Conservation (phyloP, 2,113 vertebrate genomes). For the Anarrhichthys ocellatus region DNA sequence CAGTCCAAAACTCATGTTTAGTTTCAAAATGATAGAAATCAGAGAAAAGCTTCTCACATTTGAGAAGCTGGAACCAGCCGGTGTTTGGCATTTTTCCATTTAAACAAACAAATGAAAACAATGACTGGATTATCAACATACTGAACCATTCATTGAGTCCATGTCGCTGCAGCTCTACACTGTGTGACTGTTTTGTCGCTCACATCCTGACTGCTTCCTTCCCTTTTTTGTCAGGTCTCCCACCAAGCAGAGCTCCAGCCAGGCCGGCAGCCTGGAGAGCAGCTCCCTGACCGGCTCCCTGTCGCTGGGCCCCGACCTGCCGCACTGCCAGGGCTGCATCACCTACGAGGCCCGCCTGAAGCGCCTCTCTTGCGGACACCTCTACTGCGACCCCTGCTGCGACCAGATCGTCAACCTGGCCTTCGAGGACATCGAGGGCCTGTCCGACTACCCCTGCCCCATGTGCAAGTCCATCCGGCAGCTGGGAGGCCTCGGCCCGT, state of each 20-base stretch:
- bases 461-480: conserved; percentile 83
- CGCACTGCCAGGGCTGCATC: conserved; percentile 86
- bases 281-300: conserved; percentile 83
- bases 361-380: conserved; percentile 84
- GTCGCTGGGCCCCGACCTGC: conserved; percentile 79
- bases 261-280: conserved; percentile 81
- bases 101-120: too few species aligned
- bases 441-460: conserved; percentile 84
- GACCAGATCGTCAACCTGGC: conserved; percentile 86
- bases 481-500: conserved; percentile 69
- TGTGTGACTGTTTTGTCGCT: neutral
- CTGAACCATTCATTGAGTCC: neutral
- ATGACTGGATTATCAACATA: too few species aligned
- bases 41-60: neutral
- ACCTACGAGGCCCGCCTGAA: conserved; percentile 76
- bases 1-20: neutral
- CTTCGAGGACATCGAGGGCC: conserved; percentile 85
- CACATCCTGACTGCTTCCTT: neutral
- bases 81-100: neutral
- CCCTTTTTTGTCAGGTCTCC: conserved; percentile 74
- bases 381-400: conserved; percentile 82
- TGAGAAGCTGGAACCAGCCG: neutral
- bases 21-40: neutral
- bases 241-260: conserved; percentile 66
- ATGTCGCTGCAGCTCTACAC: neutral